Percentiles rank a stretch among this genome's conserved stretches.
Conservation (phyloP, 2,888 invertebrate genomes). For the Trachelus troglodyta region DNA sequence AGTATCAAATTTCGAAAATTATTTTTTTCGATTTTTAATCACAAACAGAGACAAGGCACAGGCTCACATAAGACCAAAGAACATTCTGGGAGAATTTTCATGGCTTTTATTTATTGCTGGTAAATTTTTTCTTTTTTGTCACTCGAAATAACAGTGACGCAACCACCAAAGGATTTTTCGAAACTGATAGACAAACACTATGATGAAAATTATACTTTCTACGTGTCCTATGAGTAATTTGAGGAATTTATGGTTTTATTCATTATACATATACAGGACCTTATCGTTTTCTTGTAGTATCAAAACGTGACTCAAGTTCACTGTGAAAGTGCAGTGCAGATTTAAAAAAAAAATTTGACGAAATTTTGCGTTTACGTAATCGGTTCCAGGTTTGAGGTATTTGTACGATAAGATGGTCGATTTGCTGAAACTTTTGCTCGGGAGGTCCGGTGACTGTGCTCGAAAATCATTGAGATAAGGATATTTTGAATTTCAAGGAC, state of each 20-base stretch:
- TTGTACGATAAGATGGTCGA: background rate
- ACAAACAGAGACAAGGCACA: background rate
- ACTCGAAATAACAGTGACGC: background rate
- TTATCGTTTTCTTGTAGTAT: background rate
- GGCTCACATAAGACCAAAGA: background rate
- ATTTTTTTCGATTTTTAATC: background rate
- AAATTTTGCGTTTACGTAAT: background rate
- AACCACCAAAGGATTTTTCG: background rate
- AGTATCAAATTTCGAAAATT: background rate
- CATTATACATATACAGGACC: background rate
- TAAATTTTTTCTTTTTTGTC: background rate
- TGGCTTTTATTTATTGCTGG: background rate
- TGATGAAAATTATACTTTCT: background rate
- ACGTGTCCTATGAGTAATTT: background rate
- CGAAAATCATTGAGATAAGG: background rate
- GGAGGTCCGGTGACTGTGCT: background rate
- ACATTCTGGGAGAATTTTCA: background rate
- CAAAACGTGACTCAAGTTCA: background rate
- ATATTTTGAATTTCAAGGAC: background rate
- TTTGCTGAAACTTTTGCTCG: background rate
- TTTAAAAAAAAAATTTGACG: background rate
- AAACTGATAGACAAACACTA: background rate
- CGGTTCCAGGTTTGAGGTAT: background rate
- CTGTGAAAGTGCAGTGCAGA: background rate
- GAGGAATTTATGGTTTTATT: background rate